Evolutionary conservation across 2,797 vertebrate genomes (phyloP).

Genomic region (Picus viridis): DNA sequence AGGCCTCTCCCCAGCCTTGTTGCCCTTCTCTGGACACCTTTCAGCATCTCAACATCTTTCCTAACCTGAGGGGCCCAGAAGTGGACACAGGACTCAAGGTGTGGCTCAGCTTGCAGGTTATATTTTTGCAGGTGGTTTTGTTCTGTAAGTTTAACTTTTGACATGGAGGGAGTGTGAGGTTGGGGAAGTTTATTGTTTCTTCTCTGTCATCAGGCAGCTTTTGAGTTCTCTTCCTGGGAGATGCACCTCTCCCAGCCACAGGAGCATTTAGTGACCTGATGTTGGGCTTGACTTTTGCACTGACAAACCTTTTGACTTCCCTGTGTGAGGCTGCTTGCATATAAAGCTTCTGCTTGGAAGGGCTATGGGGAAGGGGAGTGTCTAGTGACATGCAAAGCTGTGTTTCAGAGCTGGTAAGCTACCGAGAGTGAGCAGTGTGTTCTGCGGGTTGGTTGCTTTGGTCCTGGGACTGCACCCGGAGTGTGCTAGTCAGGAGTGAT

Average conservation of each 20-base stretch:
- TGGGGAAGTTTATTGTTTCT: neutral
- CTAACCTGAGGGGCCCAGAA: too few relatives aligned
- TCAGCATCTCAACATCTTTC: too few relatives aligned
- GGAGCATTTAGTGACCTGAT: neutral
- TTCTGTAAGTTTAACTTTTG: neutral
- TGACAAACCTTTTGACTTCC: neutral
- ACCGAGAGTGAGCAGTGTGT: neutral
- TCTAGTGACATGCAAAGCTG: neutral
- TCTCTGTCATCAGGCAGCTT: neutral
- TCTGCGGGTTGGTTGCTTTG: fast-evolving
- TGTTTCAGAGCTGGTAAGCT: neutral
- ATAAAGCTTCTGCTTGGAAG: neutral
- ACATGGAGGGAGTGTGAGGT: neutral
- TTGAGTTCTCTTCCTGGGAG: neutral
- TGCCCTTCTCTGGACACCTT: too few relatives aligned
- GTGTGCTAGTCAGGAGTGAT: neutral
- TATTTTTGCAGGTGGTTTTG: neutral
- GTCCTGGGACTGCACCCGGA: neutral
- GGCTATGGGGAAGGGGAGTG: neutral
- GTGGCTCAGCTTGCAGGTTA: neutral
- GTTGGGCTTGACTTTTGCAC: neutral
- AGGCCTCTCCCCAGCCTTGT: too few relatives aligned
- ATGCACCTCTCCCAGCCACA: neutral
- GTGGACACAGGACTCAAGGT: too few relatives aligned
- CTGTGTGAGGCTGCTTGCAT: neutral